Base-by-base conservation (phyloP, 2,113 vertebrate genomes). In the Tursiops truncatus region DNA sequence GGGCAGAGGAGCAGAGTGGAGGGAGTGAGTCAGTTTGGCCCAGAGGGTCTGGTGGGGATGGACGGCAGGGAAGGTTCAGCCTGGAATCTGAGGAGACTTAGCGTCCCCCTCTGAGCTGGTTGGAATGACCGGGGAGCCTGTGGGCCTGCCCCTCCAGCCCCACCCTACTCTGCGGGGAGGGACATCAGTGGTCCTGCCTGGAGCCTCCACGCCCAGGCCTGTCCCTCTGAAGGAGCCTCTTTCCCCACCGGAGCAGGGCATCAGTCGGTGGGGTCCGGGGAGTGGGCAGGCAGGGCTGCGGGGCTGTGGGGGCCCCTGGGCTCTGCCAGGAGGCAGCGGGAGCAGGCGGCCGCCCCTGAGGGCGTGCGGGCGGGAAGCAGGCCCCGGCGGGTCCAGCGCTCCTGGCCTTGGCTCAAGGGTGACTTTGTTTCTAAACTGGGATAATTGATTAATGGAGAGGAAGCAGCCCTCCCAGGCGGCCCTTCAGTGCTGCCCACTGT, bases 391-490 rank as follows among this genome's bases (percentile, higher is more conserved):
- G 60, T 44, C 79, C 36, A 6, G 21, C 25, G 58, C 14, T 33
- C 80, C 41, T 8, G 74, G 94, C 58, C 25, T 8, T 17, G 31
- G 33, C 65, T 47, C 33, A 21, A 82, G 91, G 71, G 88, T 0
- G 4, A 5, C 53, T 83, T 93, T 97, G 94, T 86, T 84, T 91
- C 95, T 96, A 41, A 96, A 77, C 25, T 15, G 65, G 95, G 89
- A 11, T 62, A 17, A 38, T 31, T 44, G 95, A 4, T 47, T 1
- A 21, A 28, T 9, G 17, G 80, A 6, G 38, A 50, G 71, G 71
- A 36, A 17, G 33, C 23, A 4, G 2, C 12, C 36, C 14, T 3
- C 38, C 60, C 36, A 0, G 76, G 76, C 33, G 13, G 44, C 79
- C 47, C 53, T 38, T 92, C 88, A 41, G 15, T 44, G 93, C 84